These are phyloP conservation scores for Apus apus DNA, from an alignment of 2,113 vertebrate species.

Conservation along the genomic window DNA sequence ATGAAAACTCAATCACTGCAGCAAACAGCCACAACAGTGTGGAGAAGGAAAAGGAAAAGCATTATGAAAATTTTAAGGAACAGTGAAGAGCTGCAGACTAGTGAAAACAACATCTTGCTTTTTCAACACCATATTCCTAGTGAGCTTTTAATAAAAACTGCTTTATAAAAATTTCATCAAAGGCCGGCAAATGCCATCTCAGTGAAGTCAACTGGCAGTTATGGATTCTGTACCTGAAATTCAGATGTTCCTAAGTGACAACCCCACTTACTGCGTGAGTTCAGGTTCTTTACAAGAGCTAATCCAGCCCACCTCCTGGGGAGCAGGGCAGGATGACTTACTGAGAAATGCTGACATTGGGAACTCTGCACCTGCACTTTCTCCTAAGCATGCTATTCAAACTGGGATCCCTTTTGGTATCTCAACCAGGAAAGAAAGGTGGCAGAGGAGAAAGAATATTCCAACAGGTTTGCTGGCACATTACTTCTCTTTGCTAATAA, in stretches of 20 bases:
- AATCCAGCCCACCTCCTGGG: neutral
- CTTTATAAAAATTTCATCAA: neutral
- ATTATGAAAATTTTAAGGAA: slow-evolving; percentile 8
- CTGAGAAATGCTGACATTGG: neutral
- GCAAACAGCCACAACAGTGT: neutral
- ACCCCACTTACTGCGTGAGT: neutral
- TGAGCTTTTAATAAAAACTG: neutral
- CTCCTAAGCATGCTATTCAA: rapidly evolving
- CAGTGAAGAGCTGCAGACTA: neutral
- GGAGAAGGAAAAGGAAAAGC: neutral
- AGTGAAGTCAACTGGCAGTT: neutral
- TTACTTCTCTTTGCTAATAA: neutral
- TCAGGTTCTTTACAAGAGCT: neutral
- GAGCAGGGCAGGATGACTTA: neutral
- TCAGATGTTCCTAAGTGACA: neutral
- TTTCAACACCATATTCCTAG: neutral
- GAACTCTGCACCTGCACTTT: neutral
- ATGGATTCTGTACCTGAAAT: neutral
- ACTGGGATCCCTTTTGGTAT: neutral
- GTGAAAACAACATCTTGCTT: neutral
- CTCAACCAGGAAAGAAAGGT: neutral
- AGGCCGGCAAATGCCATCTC: neutral
- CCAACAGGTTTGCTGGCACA: neutral
- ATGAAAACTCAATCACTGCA: slow-evolving; percentile 47
- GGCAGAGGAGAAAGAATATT: neutral